Evolutionary conservation across 1,140 invertebrate genomes (phyloP), one percentile per base, ranked within the genome.

Genomic region (Oedothorax gibbosus): DNA sequence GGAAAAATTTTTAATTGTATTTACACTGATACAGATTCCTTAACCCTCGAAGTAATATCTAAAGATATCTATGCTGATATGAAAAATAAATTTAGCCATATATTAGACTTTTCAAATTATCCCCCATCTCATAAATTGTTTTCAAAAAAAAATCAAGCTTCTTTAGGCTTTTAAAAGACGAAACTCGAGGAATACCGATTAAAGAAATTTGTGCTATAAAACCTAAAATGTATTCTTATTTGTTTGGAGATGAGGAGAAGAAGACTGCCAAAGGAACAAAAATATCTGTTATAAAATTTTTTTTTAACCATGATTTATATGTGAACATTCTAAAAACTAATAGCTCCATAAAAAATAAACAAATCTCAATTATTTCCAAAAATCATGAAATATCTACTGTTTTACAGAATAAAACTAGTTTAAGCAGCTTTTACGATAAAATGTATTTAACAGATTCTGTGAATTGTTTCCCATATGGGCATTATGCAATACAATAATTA

Each of bases 141-240:
- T 60, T 21, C 18, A 88, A 8, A 86, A 60, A 15, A 90, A 60
- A 91, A 91, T 86, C 91, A 91, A 86, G 92, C 92, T 86, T 88
- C 90, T 11, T 53, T 91, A 8, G 91, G 91, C 14, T 89, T 87
- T 89, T 92, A 86, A 92, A 91, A 88, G 90, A 91, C 88, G 91
- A 92, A 88, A 87, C 87, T 35, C 89, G 88, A 82, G 89, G 90
- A 12, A 81, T 80, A 78, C 87, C 89, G 51, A 89, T 92, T 65
- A 86, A 75, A 14, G 88, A 90, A 86, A 91, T 89, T 88, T 73
- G 90, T 78, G 90, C 8, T 79, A 91, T 65, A 86, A 88, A 76
- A 82, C 89, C n/a, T 91, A 92, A 88, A 89, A 60, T 60, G 56
- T 76, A 76, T 62, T 35, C 56, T 76, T 62, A 62, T 76, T 60